Percentiles rank a stretch among this genome's conserved stretches.
Evolutionary conservation across 2,113 vertebrate genomes (phyloP).

Genomic region (Nesogale talazaci): DNA sequence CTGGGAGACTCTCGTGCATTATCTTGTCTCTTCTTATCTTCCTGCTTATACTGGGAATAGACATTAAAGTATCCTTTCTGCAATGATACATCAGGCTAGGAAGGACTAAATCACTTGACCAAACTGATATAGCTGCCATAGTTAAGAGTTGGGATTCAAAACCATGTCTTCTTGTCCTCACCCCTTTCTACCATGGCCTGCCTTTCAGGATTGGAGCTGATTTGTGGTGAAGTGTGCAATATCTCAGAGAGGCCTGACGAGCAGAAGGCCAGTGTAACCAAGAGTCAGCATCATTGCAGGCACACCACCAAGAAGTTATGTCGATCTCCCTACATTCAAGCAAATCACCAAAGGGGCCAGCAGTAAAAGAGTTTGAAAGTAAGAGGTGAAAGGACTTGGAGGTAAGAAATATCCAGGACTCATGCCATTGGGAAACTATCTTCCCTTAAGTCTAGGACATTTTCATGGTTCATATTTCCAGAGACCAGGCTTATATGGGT

Average conservation of each 20-base stretch:
- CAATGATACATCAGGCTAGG: not conserved
- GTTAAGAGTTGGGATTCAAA: not conserved
- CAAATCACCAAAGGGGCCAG: not conserved
- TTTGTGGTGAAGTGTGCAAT: not conserved
- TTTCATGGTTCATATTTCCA: not conserved
- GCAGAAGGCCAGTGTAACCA: not conserved
- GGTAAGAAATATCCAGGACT: not conserved
- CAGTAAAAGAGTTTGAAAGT: too few relatives aligned
- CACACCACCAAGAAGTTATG: not conserved
- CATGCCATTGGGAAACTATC: rapidly evolving
- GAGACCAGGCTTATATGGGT: not conserved
- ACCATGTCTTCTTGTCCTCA: not conserved
- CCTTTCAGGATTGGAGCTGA: not conserved
- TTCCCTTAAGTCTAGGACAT: not conserved
- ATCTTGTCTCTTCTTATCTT: not conserved
- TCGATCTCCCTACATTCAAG: not conserved
- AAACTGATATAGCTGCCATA: too few relatives aligned
- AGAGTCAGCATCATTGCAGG: rapidly evolving
- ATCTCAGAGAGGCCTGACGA: not conserved
- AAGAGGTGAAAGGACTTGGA: not conserved
- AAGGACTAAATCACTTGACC: not conserved
- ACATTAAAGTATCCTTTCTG: not conserved
- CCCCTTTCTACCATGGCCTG: not conserved
- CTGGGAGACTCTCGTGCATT: not conserved
- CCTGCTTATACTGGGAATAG: not conserved